Evolutionary conservation across 2,797 vertebrate species (phyloP).

Genomic region (Enteromius argenteus): DNA sequence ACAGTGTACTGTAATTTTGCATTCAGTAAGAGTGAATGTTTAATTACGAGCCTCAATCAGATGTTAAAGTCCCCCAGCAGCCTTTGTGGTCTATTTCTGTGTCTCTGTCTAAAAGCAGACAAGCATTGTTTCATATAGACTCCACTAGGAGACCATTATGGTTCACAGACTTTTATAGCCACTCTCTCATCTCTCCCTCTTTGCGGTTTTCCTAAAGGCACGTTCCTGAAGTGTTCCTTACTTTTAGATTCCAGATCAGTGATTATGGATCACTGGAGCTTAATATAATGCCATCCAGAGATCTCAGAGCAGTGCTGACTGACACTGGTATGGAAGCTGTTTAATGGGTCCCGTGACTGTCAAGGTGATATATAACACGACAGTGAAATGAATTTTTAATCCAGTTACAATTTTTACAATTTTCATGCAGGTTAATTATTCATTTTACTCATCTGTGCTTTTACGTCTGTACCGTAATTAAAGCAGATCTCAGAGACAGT

Average conservation of each 20-base stretch:
- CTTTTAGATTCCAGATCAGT: slow-evolving; percentile 21
- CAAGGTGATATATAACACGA: slow-evolving; percentile 4
- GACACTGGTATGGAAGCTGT: slow-evolving; percentile 5
- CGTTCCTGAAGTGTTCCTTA: not conserved
- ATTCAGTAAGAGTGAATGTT: slow-evolving; percentile 14
- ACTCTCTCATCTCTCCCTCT: slow-evolving; percentile 26
- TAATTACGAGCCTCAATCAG: slow-evolving; percentile 22
- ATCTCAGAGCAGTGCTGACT: slow-evolving; percentile 7
- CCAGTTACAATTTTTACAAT: slow-evolving; percentile 5
- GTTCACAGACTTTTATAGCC: not conserved
- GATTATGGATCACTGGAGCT: slow-evolving; percentile 20
- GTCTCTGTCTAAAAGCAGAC: not conserved
- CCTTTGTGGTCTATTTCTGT: slow-evolving; percentile 11
- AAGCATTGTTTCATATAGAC: not conserved
- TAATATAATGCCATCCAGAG: slow-evolving; percentile 1
- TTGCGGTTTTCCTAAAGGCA: slow-evolving; percentile 3
- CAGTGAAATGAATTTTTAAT: not conserved
- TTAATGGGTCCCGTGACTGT: not conserved
- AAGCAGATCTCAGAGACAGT: slow-evolving; percentile 6
- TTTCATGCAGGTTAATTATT: slow-evolving; percentile 34
- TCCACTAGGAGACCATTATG: slow-evolving; percentile 4
- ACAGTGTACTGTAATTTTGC: not conserved
- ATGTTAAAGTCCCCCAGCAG: slow-evolving; percentile 13
- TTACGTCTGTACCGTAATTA: slow-evolving; percentile 5
- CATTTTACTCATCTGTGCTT: slow-evolving; percentile 22